Conservation (phyloP, 2,888 invertebrate species). For the Pristionchus entomophagus region DNA sequence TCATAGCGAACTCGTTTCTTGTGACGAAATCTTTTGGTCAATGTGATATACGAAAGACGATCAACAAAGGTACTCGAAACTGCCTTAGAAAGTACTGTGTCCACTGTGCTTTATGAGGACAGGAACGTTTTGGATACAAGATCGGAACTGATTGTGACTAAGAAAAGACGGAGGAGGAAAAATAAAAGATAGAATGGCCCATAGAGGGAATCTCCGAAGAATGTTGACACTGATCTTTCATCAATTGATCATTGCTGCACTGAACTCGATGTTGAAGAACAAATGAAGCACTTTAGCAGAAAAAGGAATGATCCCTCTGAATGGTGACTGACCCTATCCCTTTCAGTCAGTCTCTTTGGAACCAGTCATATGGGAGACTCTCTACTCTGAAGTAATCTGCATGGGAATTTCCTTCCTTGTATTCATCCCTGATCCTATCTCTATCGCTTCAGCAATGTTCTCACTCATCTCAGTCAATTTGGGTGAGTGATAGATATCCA, state of each 20-base stretch:
- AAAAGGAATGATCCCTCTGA: neutral
- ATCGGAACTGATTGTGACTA: conserved; percentile 20
- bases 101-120: neutral
- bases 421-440: conserved; percentile 63
- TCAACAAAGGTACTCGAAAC: neutral
- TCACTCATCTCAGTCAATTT: conserved; percentile 65
- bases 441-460: conserved; percentile 63
- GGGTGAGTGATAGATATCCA: conserved; percentile 46
- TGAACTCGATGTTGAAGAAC: too few species aligned
- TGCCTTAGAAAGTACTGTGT: neutral
- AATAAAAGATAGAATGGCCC: neutral
- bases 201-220: neutral
- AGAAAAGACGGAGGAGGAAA: conserved; percentile 2
- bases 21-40: neutral
- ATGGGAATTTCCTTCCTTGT: conserved; percentile 64
- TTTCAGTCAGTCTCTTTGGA: conserved; percentile 59
- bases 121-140: conserved; percentile 4
- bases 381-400: conserved; percentile 64
- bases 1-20: neutral
- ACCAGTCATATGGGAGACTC: conserved; percentile 64
- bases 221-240: neutral
- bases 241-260: neutral
- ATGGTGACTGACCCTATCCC: neutral
- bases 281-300: too few species aligned
- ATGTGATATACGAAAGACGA: neutral